Evolutionary conservation across 2,797 vertebrate species (phyloP).

Genomic region (Telmatherina bonti): DNA sequence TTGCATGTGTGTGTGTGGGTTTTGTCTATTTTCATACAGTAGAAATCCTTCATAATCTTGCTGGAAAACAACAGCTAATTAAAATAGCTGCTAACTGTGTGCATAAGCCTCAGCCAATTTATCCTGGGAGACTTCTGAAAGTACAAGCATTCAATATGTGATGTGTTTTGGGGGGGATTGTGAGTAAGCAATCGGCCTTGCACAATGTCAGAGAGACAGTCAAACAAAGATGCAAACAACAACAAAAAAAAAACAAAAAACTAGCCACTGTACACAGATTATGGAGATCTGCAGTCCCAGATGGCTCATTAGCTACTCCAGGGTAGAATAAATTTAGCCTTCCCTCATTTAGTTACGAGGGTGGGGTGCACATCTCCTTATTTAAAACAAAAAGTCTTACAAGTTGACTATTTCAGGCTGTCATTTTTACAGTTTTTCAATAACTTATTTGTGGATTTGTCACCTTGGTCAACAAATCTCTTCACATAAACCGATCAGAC

Average conservation of each 20-base stretch:
- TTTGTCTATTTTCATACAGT: conserved; percentile 32
- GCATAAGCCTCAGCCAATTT: conserved; percentile 62
- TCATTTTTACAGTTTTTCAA: not conserved
- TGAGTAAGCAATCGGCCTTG: conserved; percentile 41
- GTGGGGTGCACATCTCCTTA: conserved; percentile 16
- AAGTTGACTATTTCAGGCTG: not conserved
- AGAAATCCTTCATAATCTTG: conserved; percentile 55
- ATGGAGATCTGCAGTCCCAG: conserved; percentile 64
- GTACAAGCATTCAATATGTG: conserved; percentile 32
- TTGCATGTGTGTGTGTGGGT: not conserved
- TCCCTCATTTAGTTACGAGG: conserved; percentile 61
- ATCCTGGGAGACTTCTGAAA: conserved; percentile 39
- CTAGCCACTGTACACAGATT: conserved; percentile 48
- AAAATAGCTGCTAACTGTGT: conserved; percentile 66
- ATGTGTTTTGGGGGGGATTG: conserved; percentile 27
- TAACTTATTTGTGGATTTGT: not conserved
- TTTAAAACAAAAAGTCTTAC: not conserved
- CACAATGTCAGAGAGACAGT: conserved; percentile 23
- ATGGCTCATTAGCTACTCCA: conserved; percentile 70
- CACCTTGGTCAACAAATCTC: not conserved
- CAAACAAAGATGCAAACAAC: conserved; percentile 31
- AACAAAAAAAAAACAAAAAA: too few species aligned
- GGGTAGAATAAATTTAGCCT: conserved; percentile 67
- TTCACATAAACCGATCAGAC: not conserved
- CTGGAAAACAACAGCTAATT: conserved; percentile 70